A percentile compares a stretch with the other conserved stretches of the same genome.
phyloP scores from a whole-genome alignment of 2,113 vertebrate species.

The Hippocampus barbouri region DNA sequence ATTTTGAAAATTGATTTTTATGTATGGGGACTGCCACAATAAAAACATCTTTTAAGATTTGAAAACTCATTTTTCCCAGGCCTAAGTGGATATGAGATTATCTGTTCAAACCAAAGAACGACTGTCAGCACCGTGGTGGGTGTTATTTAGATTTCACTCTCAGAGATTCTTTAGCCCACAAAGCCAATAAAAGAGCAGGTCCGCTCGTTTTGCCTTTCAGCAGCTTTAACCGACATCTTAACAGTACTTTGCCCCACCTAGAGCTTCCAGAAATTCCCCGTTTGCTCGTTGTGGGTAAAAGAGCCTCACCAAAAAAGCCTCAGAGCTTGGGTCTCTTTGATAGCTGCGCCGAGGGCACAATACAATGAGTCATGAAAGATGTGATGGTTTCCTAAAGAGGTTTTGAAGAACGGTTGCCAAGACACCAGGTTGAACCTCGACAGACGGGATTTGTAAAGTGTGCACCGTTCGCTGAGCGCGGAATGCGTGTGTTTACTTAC shows the following conservation, averaged over 20 bases:
- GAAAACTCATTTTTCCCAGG: too few relatives aligned
- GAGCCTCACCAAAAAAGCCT: not conserved
- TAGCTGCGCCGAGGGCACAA: slow-evolving; percentile 21
- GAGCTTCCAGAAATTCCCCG: slow-evolving; percentile 17
- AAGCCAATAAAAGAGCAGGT: slow-evolving; percentile 38
- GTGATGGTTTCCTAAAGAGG: slow-evolving; percentile 46
- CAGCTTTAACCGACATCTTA: slow-evolving; percentile 15
- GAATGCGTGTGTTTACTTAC: slow-evolving; percentile 35
- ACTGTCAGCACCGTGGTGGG: too few relatives aligned
- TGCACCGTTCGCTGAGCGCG: slow-evolving; percentile 19
- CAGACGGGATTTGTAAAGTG: slow-evolving; percentile 35
- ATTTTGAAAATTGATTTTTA: too few relatives aligned
- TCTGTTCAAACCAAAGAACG: too few relatives aligned
- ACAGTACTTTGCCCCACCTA: slow-evolving; percentile 4
- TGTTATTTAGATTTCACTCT: slow-evolving; percentile 36
- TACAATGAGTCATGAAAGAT: slow-evolving; percentile 49
- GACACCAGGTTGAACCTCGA: slow-evolving; percentile 40
- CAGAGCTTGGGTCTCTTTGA: slow-evolving; percentile 39
- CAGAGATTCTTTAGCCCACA: slow-evolving; percentile 26
- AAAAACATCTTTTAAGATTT: too few relatives aligned
- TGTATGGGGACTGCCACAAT: too few relatives aligned
- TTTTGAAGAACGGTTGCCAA: slow-evolving; percentile 52
- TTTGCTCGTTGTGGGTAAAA: slow-evolving; percentile 23
- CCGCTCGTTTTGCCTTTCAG: slow-evolving; percentile 25
- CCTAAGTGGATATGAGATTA: too few relatives aligned